phyloP scores from a whole-genome alignment of 2,888 invertebrate genomes.

The Amphipoea lucens region DNA sequence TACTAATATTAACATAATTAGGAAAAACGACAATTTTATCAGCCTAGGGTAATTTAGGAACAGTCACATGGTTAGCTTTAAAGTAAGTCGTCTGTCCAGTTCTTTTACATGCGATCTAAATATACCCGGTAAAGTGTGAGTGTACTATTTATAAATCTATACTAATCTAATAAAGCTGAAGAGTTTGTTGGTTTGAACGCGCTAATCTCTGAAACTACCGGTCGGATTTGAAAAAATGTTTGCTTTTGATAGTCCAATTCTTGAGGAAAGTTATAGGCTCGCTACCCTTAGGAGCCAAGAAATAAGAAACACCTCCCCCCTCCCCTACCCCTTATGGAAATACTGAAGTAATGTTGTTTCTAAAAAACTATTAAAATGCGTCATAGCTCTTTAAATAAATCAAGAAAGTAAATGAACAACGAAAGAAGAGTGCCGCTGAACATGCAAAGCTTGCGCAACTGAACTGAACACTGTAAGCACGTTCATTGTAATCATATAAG shows the following conservation, averaged over 20 bases:
- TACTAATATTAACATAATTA: not conserved
- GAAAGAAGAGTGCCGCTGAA: not conserved
- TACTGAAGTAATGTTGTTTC: not conserved
- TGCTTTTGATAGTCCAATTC: too few relatives aligned
- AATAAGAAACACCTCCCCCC: not conserved
- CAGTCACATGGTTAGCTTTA: not conserved
- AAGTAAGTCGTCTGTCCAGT: too few relatives aligned
- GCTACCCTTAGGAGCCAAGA: not conserved
- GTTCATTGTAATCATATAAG: not conserved
- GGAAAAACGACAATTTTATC: not conserved
- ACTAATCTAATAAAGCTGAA: not conserved
- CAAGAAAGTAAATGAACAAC: not conserved
- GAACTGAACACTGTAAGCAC: not conserved
- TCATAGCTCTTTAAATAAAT: conserved; percentile 10
- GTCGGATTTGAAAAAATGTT: too few relatives aligned
- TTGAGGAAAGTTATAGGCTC: too few relatives aligned
- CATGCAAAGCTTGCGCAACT: conserved; percentile 8
- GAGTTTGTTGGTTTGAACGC: not conserved
- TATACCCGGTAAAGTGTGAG: not conserved
- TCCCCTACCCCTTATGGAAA: not conserved
- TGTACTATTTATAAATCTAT: not conserved
- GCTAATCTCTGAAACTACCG: not conserved
- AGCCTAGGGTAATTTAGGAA: not conserved
- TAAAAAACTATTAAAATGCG: not conserved
- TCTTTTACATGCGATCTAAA: not conserved